Percentiles rank a stretch among this genome's conserved stretches.
Conservation (phyloP, 2,888 invertebrate genomes). For the Calephelis perditalis region DNA sequence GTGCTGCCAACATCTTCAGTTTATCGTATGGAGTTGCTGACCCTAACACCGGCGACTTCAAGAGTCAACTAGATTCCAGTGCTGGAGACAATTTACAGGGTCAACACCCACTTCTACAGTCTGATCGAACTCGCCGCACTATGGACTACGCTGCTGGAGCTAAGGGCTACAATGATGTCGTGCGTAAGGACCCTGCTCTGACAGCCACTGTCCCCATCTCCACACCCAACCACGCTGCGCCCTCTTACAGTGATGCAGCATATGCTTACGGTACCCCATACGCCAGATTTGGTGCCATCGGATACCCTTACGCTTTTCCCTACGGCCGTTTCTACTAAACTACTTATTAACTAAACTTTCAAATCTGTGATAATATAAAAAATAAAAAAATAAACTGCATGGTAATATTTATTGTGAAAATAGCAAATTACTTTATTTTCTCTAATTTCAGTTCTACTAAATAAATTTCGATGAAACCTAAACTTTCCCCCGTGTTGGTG, state of each 20-base stretch:
- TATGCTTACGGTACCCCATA: conserved; percentile 32
- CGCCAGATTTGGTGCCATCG: conserved; percentile 29
- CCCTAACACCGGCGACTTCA: conserved; percentile 70
- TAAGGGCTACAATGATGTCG: conserved; percentile 76
- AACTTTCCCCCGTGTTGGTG: no score
- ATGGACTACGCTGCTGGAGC: conserved; percentile 79
- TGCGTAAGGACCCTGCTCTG: conserved; percentile 68
- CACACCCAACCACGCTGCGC: conserved; percentile 35
- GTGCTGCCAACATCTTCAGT: conserved; percentile 46
- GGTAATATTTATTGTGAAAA: no score
- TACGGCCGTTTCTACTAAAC: conserved; percentile 42
- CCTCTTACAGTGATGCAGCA: conserved; percentile 27
- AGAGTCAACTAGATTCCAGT: conserved; percentile 80
- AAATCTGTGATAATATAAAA: no score
- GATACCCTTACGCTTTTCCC: conserved; percentile 38
- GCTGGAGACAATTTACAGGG: conserved; percentile 80
- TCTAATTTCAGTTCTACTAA: no score
- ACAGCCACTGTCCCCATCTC: conserved; percentile 27
- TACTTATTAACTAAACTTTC: no score
- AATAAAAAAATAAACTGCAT: no score
- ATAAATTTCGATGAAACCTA: no score
- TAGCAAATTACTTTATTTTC: no score
- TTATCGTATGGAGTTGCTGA: conserved; percentile 71
- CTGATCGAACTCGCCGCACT: conserved; percentile 81
- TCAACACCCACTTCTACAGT: conserved; percentile 71